Base-by-base conservation (phyloP, 1,140 invertebrate species). In the Homarus americanus region DNA sequence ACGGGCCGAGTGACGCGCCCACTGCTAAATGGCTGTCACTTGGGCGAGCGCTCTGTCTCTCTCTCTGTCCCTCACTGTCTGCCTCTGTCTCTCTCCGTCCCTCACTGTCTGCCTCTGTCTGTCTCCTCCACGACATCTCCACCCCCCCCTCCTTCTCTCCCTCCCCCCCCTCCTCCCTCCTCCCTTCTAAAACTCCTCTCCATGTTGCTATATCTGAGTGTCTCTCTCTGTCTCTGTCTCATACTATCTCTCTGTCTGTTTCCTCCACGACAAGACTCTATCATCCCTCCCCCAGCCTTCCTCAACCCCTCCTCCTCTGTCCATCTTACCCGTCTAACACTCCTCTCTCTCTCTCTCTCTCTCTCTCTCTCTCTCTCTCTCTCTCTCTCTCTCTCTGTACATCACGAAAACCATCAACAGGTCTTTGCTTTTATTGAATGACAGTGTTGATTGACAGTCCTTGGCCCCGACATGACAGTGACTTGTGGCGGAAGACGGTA, bases 11-110 rank as follows among this genome's bases (percentile, higher is more conserved):
- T 66, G 66, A 49, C 63, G 40, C 17, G 40, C 17, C 4, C 53
- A 38, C 63, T 41, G 72, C 72, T 79, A 76, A 76, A 75, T 86
- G 72, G 85, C 53, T 87, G 85, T 87, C 85, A 87, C 44, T 40
- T 66, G 75, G 72, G 32, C 85, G 53, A 58, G 40, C 69, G 85
- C 73, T 87, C 53, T 87, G 75, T 87, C 53, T 78, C 84, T 78
- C 84, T 78, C 40, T 63, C 84, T 58, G 28, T 87, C 84, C 49
- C 36, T 82, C 36, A 69, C 78, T 82, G 28, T 36, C 72, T 73
- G 24, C 53, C 72, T 49, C 38, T 86, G 63, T 76, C 72, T 49
- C n/a, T 36, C 41, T 24, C 28, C 28, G 75, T 53, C 83, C 53
- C 28, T 76, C 28, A 76, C 49, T 66, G 38, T 44, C 69, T 85